Base-by-base conservation (phyloP, 2,888 invertebrate genomes). In the Mythimna pallens region DNA sequence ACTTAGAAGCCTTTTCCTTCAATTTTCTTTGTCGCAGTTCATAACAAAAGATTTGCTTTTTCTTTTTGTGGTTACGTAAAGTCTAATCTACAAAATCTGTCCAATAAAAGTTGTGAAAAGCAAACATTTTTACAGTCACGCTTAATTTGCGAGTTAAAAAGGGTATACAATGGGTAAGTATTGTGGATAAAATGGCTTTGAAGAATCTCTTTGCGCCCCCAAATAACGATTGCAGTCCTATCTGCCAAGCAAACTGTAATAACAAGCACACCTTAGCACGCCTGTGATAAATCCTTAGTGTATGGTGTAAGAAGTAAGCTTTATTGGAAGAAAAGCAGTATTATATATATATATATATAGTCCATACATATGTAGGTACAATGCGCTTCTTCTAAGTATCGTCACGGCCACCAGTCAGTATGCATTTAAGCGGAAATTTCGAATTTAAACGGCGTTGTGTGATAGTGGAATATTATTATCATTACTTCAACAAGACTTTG, bases 241-340 rank as follows among this genome's bases (percentile, higher is more conserved):
- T 93, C 93, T 93, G 89, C 88, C 90, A 92, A 93, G 91, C 91
- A 93, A 93, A 92, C 91, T 92, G 91, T 91, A 91, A 93, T 92
- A 93, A 93, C 93, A 93, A 91, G 92, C 91, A 88, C 92, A 93
- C 91, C 92, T 93, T 91, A 90, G 89, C 91, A 89, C 89, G 88
- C 87, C 87, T 87, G 89, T 87, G 90, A 93, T 93, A 93, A 94
- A 93, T 94, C 91, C 90, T 87, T 83, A 70, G 65, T 61, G 83
- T 78, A 69, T 89, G 91, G 92, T 88, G 12, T 76, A 89, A 91
- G 87, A 36, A 10, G 83, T 47, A 78, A 73, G 43, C 81, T 76
- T 74, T 50, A 36, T 59, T 34, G 12, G 70, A 20, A 55, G 12
- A 36, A 54, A 12, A 57, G 50, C 25, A 50, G 4, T 25, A 43